phyloP scores from a whole-genome alignment of 2,888 invertebrate genomes.

The Automeris io region DNA sequence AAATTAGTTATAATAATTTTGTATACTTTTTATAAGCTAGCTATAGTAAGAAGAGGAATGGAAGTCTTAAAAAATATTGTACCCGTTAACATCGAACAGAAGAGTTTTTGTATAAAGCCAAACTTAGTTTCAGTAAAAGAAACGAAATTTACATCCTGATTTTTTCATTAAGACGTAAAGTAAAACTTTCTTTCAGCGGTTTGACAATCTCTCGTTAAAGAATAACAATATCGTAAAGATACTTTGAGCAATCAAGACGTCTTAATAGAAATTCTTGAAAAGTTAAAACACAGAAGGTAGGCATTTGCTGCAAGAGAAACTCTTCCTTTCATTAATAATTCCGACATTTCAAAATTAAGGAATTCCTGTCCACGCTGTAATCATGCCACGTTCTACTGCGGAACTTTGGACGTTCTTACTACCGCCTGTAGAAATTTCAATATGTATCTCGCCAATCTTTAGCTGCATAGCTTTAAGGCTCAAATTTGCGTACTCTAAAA shows the following conservation, averaged over 20 bases:
- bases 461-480: not conserved
- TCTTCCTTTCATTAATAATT: slow-evolving; percentile 3
- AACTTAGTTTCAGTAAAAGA: no score
- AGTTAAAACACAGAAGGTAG: not conserved
- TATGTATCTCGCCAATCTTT: not conserved
- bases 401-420: not conserved
- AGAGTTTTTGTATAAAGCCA: no score
- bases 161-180: no score
- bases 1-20: no score
- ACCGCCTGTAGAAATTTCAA: not conserved
- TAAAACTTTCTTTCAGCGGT: no score
- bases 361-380: slow-evolving; percentile 2
- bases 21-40: no score
- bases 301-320: not conserved
- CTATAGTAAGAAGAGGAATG: no score
- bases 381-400: not conserved
- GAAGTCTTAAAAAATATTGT: no score
- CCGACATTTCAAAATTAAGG: slow-evolving; percentile 1
- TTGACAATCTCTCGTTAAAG: not conserved
- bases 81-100: no score
- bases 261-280: not conserved
- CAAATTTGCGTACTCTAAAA: not conserved
- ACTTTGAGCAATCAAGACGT: not conserved
- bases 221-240: not conserved
- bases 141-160: no score